These are phyloP conservation scores for Antheraea mylitta DNA, from an alignment of 1,140 invertebrate species.

Conservation along the genomic window DNA sequence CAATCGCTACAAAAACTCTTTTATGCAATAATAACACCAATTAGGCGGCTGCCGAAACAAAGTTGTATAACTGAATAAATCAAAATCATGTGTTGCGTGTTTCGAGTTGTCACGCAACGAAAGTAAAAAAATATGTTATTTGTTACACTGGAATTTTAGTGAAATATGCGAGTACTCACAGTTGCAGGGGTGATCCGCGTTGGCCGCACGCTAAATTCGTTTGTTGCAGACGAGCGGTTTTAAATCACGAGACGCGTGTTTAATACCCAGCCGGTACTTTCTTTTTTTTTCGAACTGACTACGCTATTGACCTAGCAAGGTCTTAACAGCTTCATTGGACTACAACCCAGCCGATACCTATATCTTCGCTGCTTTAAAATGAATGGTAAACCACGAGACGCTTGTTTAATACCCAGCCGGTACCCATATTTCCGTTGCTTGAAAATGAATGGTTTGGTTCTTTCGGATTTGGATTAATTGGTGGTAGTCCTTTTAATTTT, in stretches of 20 bases:
- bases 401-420: too few species aligned
- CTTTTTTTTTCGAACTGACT: too few species aligned
- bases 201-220: constrained; percentile 29
- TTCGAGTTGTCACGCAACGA: constrained; percentile 47
- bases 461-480: too few species aligned
- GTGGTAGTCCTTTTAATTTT: too few species aligned
- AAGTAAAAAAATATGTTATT: constrained; percentile 47
- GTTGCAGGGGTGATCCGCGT: constrained; percentile 36
- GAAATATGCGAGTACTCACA: constrained; percentile 44
- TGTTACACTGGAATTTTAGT: constrained; percentile 40
- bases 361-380: too few species aligned
- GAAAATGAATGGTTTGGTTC: too few species aligned
- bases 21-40: constrained; percentile 27
- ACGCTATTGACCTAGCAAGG: too few species aligned
- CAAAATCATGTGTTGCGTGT: constrained; percentile 56
- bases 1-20: constrained; percentile 22
- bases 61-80: constrained; percentile 32
- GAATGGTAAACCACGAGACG: neutral
- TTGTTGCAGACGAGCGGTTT: constrained; percentile 27
- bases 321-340: too few species aligned
- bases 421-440: too few species aligned
- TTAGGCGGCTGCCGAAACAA: constrained; percentile 28
- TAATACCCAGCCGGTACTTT: too few species aligned
- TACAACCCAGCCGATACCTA: too few species aligned
- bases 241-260: neutral